Evolutionary conservation across 35 echinoderm and acorn worm species (phyloP), one percentile per base, ranked within the genome.

Genomic region (Hemicentrotus pulcherrimus): DNA sequence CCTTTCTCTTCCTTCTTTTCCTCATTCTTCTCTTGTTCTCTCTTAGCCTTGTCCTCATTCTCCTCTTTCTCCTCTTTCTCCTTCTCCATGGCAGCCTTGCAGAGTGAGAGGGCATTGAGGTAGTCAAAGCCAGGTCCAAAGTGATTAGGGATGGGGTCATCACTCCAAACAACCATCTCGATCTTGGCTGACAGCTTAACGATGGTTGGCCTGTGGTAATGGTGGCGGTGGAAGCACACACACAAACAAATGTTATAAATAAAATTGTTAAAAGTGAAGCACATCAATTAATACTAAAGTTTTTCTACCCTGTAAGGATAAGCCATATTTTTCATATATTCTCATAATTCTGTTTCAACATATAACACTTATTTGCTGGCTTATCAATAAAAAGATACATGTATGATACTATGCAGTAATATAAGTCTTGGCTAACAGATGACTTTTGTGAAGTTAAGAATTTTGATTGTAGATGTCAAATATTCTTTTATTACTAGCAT

Each of bases 71-170:
- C 94, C 88, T 96, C 97, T 48, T 87, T 91, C 24, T 94, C 92
- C 48, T 94, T 94, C 47, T 98, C 94, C 30, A 32, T 86, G 32
- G 96, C 96, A 9, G 70, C 94, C 14, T 95, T 78, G 45, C 94
- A 94, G 45, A 96, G 87, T 48, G 96, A 94, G 7, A 96, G 92
- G 6, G 92, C 95, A 9, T 91, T 95, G 19, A 98, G 95, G 70
- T 98, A 98, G 91, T 98, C 96, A 86, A 94, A 95, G 13, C 97
- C 97, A 31, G 97, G 97, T 31, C 97, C 97, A 95, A 99, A 99
- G 91, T 95, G 94, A 48, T 65, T 48, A n/a, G 98, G 98, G 50
- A 97, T 95, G 28, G 97, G 96, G 94, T 99, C 98, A 92, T 99
- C 97, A 95, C 94, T 99, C 98, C 98, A 99, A 32, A 61, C 93